Evolutionary conservation across 2,797 vertebrate genomes (phyloP).

Genomic region (Rallus crepitans): DNA sequence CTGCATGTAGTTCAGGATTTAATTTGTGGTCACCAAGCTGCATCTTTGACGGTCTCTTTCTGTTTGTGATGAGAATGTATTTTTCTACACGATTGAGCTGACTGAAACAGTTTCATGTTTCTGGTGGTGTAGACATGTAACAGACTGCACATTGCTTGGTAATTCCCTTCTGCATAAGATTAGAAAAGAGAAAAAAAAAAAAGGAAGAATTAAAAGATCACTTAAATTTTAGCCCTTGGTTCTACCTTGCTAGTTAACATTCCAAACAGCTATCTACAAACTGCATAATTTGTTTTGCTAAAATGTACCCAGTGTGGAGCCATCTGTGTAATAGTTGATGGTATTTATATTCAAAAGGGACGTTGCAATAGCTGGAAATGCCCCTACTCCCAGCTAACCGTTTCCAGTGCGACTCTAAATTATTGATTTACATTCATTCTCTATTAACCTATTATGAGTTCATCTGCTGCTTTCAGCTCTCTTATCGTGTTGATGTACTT

Average conservation of each 20-base stretch:
- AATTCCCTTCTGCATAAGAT: neutral
- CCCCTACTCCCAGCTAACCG: neutral
- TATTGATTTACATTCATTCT: conserved; percentile 41
- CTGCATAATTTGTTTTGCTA: conserved; percentile 21
- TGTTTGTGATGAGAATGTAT: neutral
- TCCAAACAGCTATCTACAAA: neutral
- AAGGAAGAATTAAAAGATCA: neutral
- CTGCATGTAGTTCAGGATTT: neutral
- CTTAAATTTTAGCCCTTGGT: neutral
- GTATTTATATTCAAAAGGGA: conserved; percentile 38
- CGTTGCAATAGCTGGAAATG: neutral
- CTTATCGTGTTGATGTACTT: neutral
- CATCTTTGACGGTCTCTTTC: neutral
- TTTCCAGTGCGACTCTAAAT: neutral
- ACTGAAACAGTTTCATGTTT: neutral
- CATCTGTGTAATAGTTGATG: conserved; percentile 36
- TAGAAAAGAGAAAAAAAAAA: neutral
- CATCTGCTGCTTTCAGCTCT: neutral
- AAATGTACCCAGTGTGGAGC: neutral
- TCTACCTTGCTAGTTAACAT: conserved; percentile 40
- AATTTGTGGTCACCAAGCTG: neutral
- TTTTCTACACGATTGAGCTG: neutral
- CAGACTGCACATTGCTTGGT: neutral
- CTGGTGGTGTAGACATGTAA: neutral
- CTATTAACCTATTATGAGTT: conserved; percentile 28